Evolutionary conservation across 1,140 invertebrate genomes (phyloP).

Genomic region (Gonioctena quinquepunctata): DNA sequence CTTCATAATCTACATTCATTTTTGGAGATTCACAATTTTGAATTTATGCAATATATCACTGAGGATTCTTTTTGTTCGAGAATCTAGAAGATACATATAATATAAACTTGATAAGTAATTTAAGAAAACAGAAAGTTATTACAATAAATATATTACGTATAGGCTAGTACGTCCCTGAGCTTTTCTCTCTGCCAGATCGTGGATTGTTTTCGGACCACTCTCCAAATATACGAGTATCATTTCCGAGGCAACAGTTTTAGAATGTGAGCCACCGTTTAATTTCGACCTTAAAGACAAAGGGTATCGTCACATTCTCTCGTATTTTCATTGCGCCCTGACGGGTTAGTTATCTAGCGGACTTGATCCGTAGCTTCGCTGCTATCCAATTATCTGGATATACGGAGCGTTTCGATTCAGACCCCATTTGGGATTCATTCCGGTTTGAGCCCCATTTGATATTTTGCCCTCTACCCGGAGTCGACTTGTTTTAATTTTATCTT

Average conservation of each 20-base stretch:
- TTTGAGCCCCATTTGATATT: conserved; percentile 46
- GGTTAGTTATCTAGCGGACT: conserved; percentile 47
- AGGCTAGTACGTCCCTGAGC: neutral
- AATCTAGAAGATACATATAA: no score
- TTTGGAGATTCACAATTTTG: no score
- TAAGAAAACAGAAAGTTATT: no score
- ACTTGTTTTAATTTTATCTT: conserved; percentile 33
- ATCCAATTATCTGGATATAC: conserved; percentile 51
- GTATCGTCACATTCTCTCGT: conserved; percentile 35
- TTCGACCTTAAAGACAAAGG: conserved; percentile 1
- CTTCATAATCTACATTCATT: no score
- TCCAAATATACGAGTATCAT: conserved; percentile 40
- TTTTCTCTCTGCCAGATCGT: conserved; percentile 34
- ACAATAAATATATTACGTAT: no score
- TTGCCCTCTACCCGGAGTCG: conserved; percentile 24
- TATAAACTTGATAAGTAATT: no score
- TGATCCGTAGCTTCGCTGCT: conserved; percentile 44
- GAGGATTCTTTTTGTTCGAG: no score
- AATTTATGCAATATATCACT: no score
- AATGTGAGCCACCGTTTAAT: conserved; percentile 33
- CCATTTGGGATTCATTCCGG: conserved; percentile 43
- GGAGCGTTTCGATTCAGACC: conserved; percentile 46
- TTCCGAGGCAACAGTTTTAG: conserved; percentile 32
- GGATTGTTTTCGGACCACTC: conserved; percentile 43
- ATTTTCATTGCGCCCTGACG: conserved; percentile 31